A percentile compares a stretch with the other conserved stretches of the same genome.
These are phyloP conservation scores for Xiphorhynchus elegans DNA, from an alignment of 2,113 vertebrate species.

Conservation along the genomic window DNA sequence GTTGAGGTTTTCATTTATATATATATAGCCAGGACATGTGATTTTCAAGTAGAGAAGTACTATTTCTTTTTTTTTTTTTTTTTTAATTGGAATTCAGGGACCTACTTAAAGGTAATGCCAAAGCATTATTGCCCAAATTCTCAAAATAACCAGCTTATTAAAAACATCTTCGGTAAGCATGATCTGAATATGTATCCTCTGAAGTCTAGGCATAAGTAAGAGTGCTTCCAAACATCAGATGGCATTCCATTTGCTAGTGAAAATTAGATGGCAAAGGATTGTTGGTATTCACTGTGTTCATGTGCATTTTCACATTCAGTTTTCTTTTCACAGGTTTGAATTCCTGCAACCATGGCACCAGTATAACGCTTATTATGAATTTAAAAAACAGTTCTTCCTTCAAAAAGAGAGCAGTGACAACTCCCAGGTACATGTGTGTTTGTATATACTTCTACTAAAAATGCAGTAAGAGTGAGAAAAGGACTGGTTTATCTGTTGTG, in stretches of 20 bases:
- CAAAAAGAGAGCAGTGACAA: slow-evolving; percentile 85
- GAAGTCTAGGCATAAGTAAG: background rate
- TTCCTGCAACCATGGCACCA: slow-evolving; percentile 97
- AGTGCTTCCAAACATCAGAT: background rate
- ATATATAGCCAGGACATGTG: background rate
- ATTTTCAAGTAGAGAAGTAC: background rate
- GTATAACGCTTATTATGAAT: slow-evolving; percentile 96
- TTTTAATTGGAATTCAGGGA: background rate
- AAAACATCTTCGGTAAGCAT: background rate
- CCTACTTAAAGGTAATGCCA: background rate
- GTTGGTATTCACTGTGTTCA: background rate
- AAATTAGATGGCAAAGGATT: background rate
- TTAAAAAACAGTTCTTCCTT: slow-evolving; percentile 98
- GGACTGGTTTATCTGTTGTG: background rate
- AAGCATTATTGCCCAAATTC: background rate
- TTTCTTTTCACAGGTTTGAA: slow-evolving; percentile 84
- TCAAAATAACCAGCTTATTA: background rate
- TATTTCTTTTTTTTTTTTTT: background rate
- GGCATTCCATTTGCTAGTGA: background rate
- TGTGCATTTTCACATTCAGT: background rate
- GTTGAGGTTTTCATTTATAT: background rate
- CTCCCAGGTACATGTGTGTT: slow-evolving; percentile 60
- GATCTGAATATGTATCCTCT: background rate
- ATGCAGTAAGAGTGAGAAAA: background rate
- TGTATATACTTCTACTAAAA: background rate